Evolutionary conservation across 2,888 invertebrate species (phyloP), one percentile per base, ranked within the genome.

Genomic region (Erpobdella octoculata): DNA sequence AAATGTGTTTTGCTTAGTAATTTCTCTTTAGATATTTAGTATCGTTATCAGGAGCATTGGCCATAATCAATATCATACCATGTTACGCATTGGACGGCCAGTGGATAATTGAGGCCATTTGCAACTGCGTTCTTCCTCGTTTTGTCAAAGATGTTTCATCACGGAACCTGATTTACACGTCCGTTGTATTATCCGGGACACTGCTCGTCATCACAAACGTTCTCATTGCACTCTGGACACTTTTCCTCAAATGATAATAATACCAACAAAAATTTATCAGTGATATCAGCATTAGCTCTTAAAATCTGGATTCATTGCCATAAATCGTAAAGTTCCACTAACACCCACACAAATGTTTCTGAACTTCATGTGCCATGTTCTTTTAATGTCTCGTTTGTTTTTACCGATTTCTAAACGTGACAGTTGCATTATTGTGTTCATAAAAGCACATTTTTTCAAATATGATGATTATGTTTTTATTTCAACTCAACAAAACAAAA

Each of bases 71-170:
- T 85, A 88, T 93, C 8, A 87, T 96, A 73, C 96, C 96, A 0
- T 93, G 94, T 82, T 90, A 92, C 81, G 91, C 90, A 74, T 89
- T 94, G 80, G 96, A 97, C 83, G 96, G 96, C 0, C 91, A 95
- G 80, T 89, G 91, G 82, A 93, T 96, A 78, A 87, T 89, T 62
- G 87, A 88, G 66, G 83, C 83, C 9, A 78, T 85, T 58, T 79
- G 85, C 12, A 83, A 83, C 73, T 77, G 80, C 18, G 75, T 76
- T 9, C 75, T 82, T 15, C 76, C 79, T 0, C 78, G 78, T 1
- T 76, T 77, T 18, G 75, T 81, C 15, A 79, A 79, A 0, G 79
- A 79, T 64, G 75, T 75, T 18, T 80, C 81, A 58, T 77, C 77
- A 5, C 76, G 87, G 79, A 88, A 86, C 81, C 86, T 87, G 46